A percentile compares a stretch with the other conserved stretches of the same genome.
phyloP scores from a whole-genome alignment of 2,888 invertebrate genomes.

The Mimas tiliae region DNA sequence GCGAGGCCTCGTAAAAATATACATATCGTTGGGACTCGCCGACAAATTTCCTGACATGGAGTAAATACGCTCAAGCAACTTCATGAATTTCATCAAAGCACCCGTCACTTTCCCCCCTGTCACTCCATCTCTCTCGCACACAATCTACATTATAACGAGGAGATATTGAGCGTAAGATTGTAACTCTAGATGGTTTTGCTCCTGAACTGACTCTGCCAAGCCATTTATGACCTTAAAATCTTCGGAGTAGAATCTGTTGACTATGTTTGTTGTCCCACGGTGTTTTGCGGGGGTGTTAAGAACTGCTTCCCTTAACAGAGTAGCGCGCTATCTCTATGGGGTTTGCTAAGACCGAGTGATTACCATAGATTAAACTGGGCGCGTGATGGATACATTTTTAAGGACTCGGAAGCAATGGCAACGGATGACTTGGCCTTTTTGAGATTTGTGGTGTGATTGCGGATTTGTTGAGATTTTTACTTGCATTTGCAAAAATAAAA shows the following conservation, averaged over 20 bases:
- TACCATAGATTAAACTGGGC: constrained; percentile 42
- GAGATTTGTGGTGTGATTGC: constrained; percentile 4
- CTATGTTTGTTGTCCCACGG: constrained; percentile 25
- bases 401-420: constrained; percentile 11
- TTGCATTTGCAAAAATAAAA: no score
- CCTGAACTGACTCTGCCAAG: neutral
- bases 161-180: constrained; percentile 80
- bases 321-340: constrained; percentile 58
- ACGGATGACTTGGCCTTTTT: neutral
- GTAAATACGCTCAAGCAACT: constrained; percentile 60
- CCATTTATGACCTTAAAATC: constrained; percentile 41
- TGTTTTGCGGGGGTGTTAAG: constrained; percentile 54
- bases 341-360: constrained; percentile 53
- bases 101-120: constrained; percentile 44
- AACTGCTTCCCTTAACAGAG: constrained; percentile 67
- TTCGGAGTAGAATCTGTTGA: constrained; percentile 28
- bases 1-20: constrained; percentile 18
- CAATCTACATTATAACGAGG: constrained; percentile 79
- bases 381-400: constrained; percentile 28
- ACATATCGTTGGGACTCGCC: constrained; percentile 12
- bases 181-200: constrained; percentile 40
- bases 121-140: constrained; percentile 51
- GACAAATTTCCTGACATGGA: constrained; percentile 42
- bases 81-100: constrained; percentile 70
- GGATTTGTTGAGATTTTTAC: neutral